A percentile compares a stretch with the other conserved stretches of the same genome.
Conservation (phyloP, 2,797 vertebrate species). For the Morus bassanus region DNA sequence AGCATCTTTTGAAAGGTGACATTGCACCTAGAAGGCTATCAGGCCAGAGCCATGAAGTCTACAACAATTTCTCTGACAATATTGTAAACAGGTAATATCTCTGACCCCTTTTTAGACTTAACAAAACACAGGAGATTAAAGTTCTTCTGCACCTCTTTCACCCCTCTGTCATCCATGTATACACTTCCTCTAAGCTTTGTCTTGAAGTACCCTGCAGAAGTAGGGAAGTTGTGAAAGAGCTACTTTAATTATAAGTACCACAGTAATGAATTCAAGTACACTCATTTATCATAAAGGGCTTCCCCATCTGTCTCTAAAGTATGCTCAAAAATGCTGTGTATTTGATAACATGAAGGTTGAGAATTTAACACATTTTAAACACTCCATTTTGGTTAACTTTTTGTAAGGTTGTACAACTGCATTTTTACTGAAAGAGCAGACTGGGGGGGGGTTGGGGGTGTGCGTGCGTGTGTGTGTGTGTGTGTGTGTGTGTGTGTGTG, state of each 20-base stretch:
- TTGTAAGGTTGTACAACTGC: background rate
- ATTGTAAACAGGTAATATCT: slow-evolving; percentile 64
- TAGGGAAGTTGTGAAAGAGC: slow-evolving; percentile 72
- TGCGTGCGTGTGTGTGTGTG: no score
- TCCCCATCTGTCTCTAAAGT: slow-evolving; percentile 80
- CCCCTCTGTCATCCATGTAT: background rate
- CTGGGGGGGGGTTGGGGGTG: background rate
- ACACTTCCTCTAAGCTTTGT: slow-evolving; percentile 32
- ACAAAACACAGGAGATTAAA: slow-evolving; percentile 54
- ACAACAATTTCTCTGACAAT: slow-evolving; percentile 65
- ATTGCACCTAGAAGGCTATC: slow-evolving; percentile 66
- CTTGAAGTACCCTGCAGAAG: slow-evolving; percentile 55
- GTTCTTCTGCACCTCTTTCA: background rate
- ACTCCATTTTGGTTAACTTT: slow-evolving; percentile 28
- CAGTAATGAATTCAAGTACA: slow-evolving; percentile 80
- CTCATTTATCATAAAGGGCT: slow-evolving; percentile 79
- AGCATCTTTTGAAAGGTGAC: slow-evolving; percentile 52
- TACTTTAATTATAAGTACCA: slow-evolving; percentile 77
- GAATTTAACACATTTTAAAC: slow-evolving; percentile 63
- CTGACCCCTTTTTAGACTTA: slow-evolving; percentile 56
- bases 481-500: background rate
- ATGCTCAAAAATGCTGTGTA: slow-evolving; percentile 74
- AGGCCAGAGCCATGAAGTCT: slow-evolving; percentile 60
- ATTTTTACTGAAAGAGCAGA: slow-evolving; percentile 43
- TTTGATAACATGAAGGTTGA: slow-evolving; percentile 76